Evolutionary conservation across 2,888 invertebrate genomes (phyloP).

Genomic region (Rhamnusium bicolor): DNA sequence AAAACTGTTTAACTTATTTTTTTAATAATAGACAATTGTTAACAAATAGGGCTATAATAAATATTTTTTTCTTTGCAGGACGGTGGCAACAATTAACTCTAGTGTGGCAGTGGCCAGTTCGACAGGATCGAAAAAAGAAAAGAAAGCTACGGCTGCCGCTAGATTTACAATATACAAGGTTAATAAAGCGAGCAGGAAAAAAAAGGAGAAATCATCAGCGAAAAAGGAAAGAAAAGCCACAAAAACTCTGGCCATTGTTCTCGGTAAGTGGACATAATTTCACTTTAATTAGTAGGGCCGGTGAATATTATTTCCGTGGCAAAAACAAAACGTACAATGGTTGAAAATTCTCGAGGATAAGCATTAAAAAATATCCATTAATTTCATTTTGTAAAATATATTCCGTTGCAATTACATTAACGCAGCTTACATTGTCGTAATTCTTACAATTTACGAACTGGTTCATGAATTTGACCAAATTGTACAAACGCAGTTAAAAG

Average conservation of each 20-base stretch:
- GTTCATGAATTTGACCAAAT: conserved; percentile 4
- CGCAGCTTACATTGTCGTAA: conserved; percentile 19
- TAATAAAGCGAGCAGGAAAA: conserved; percentile 95
- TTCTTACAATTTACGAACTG: not conserved
- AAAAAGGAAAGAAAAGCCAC: conserved; percentile 98
- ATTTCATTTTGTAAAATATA: conserved; percentile 16
- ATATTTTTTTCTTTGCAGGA: conserved; percentile 71
- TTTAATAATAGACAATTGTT: no score
- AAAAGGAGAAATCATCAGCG: conserved; percentile 93
- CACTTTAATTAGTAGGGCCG: conserved; percentile 21
- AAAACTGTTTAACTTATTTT: no score
- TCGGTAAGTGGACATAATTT: conserved; percentile 80
- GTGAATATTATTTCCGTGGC: conserved; percentile 13
- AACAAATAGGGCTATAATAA: no score
- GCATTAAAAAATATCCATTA: conserved; percentile 16
- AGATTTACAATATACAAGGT: conserved; percentile 94
- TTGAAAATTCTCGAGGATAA: not conserved
- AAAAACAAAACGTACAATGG: not conserved
- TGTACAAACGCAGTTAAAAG: not conserved
- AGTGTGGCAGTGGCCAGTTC: conserved; percentile 63
- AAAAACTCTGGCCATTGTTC: conserved; percentile 97
- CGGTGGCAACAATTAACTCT: conserved; percentile 74
- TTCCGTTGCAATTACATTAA: conserved; percentile 7
- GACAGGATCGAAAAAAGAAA: conserved; percentile 81
- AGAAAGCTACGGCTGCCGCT: conserved; percentile 80